Conservation (phyloP, 2,888 invertebrate genomes). For the Fissipunctia ypsillon region DNA sequence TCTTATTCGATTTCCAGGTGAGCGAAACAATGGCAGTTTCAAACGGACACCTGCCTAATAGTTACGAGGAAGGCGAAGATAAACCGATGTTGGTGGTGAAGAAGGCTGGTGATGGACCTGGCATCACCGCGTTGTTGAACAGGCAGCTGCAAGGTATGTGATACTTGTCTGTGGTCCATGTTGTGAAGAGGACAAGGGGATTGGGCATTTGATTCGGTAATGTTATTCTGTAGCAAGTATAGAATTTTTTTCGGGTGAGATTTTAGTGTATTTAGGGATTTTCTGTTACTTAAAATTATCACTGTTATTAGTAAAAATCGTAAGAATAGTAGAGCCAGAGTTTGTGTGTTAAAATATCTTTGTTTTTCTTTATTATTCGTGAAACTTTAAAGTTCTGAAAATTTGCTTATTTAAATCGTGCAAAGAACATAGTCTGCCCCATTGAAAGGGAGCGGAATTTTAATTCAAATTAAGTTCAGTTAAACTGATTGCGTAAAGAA, state of each 20-base stretch:
- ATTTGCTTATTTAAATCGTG: not conserved
- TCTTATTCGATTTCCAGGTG: constrained; percentile 92
- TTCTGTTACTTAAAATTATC: not conserved
- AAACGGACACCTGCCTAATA: constrained; percentile 93
- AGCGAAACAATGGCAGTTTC: constrained; percentile 95
- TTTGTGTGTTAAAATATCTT: no score
- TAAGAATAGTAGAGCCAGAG: no score
- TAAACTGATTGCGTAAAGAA: not conserved
- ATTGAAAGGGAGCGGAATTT: not conserved
- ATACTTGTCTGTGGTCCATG: not conserved
- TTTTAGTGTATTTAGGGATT: not conserved
- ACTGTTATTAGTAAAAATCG: no score
- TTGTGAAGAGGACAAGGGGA: not conserved
- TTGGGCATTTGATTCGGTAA: constrained; percentile 51
- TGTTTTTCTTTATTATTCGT: no score
- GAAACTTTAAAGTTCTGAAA: not conserved
- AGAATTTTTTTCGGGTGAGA: no score
- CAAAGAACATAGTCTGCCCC: not conserved
- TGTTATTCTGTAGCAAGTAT: not conserved
- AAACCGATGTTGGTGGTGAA: constrained; percentile 95
- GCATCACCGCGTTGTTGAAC: constrained; percentile 94
- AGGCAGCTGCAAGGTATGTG: constrained; percentile 93
- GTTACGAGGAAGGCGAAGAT: constrained; percentile 93
- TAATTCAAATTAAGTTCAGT: not conserved
- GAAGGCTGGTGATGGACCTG: constrained; percentile 93